These are phyloP conservation scores for Balanococcus diminutus DNA, from an alignment of 2,888 invertebrate genomes.

Conservation along the genomic window DNA sequence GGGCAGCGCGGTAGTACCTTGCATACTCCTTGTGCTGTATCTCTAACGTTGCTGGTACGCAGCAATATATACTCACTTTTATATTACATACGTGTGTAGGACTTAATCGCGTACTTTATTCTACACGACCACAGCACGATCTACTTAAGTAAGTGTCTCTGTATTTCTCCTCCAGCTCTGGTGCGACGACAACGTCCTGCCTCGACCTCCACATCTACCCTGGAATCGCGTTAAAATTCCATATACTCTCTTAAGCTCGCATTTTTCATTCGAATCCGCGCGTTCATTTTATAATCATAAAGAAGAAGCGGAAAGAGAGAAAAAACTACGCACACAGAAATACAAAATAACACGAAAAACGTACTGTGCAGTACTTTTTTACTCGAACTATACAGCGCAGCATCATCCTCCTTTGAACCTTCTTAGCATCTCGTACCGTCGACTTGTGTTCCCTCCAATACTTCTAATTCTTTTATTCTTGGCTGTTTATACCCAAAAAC, in stretches of 20 bases:
- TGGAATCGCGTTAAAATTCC: background rate
- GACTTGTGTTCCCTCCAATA: background rate
- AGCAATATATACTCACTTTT: background rate
- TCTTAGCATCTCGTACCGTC: background rate
- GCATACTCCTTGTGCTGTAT: too few species aligned
- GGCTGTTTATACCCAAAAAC: background rate
- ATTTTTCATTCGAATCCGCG: background rate
- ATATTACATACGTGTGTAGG: background rate
- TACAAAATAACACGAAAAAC: background rate
- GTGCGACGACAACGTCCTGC: background rate
- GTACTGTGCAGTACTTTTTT: background rate
- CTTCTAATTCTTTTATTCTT: background rate
- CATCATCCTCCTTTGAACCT: background rate
- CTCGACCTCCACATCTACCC: background rate
- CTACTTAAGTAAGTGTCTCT: conserved; percentile 20
- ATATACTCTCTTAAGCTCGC: background rate
- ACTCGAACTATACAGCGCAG: background rate
- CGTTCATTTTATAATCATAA: conserved; percentile 1
- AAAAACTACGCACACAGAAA: background rate
- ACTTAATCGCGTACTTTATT: conserved; percentile 5
- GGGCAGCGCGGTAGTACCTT: background rate
- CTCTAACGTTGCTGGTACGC: too few species aligned
- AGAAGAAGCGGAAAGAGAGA: background rate
- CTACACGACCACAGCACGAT: conserved; percentile 18
- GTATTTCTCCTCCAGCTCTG: background rate